A percentile compares a stretch with the other conserved stretches of the same genome.
Conservation (phyloP, 2,113 vertebrate species). For the Lonchura striata region DNA sequence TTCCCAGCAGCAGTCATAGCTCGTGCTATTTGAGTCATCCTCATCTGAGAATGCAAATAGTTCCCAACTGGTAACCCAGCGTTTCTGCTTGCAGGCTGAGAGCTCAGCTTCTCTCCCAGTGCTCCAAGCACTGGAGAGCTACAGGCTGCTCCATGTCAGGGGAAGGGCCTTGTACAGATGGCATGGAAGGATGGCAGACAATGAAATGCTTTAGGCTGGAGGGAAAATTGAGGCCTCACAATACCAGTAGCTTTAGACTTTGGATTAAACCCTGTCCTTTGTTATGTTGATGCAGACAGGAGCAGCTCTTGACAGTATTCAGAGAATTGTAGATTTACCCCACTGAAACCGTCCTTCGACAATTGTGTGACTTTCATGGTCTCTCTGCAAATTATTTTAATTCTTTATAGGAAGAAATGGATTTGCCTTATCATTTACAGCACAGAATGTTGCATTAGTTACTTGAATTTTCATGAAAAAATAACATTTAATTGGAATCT, state of each 20-base stretch:
- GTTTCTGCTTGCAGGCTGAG: neutral
- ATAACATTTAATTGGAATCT: neutral
- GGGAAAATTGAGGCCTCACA: neutral
- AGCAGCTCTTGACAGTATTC: neutral
- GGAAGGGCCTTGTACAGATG: neutral
- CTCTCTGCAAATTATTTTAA: neutral
- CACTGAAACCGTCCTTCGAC: neutral
- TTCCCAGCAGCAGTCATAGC: conserved; percentile 43
- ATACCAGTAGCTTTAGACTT: neutral
- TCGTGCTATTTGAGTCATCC: conserved; percentile 54
- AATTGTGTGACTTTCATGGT: neutral
- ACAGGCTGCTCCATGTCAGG: accelerated
- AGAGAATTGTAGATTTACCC: neutral
- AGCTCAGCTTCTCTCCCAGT: neutral
- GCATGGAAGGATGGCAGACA: neutral
- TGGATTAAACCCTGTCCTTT: neutral
- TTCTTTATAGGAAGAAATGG: neutral
- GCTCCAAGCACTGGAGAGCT: neutral
- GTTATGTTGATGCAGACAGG: neutral
- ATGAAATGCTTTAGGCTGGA: neutral
- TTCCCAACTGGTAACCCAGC: neutral
- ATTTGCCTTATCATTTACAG: neutral
- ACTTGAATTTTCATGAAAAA: neutral
- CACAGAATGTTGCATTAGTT: neutral
- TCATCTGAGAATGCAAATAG: conserved; percentile 47